These are phyloP conservation scores for Cylloceria caligata DNA, from an alignment of 2,888 invertebrate genomes.

Conservation along the genomic window DNA sequence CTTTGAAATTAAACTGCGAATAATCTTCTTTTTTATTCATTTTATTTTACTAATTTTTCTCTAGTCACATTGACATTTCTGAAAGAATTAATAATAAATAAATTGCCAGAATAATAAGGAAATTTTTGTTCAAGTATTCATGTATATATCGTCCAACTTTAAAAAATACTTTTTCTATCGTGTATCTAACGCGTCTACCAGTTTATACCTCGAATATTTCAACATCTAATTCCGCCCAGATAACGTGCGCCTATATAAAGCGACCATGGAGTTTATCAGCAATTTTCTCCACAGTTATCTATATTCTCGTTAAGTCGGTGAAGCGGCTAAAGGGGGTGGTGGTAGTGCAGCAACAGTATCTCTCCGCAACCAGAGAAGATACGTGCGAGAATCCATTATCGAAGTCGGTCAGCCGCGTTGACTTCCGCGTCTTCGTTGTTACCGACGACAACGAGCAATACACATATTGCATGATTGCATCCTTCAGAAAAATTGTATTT, in stretches of 20 bases:
- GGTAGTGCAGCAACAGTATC: neutral
- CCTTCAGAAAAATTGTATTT: neutral
- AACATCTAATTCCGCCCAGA: neutral
- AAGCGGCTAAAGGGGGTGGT: too few relatives aligned
- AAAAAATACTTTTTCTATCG: neutral
- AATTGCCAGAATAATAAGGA: too few relatives aligned
- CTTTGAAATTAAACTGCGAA: neutral
- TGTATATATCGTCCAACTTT: too few relatives aligned
- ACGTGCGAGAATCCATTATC: slow-evolving; percentile 60
- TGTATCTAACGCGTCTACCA: neutral
- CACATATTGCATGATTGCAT: slow-evolving; percentile 20
- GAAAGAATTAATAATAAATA: too few relatives aligned
- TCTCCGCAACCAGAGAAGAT: slow-evolving; percentile 10
- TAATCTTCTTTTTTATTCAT: too few relatives aligned
- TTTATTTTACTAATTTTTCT: too few relatives aligned
- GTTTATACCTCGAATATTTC: neutral
- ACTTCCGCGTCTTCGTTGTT: slow-evolving; percentile 62
- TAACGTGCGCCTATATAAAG: neutral
- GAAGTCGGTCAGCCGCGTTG: slow-evolving; percentile 64
- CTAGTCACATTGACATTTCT: too few relatives aligned
- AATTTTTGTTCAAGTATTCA: too few relatives aligned
- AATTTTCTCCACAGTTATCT: neutral
- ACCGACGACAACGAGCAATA: slow-evolving; percentile 26
- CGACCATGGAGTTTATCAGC: neutral
- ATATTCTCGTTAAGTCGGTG: neutral